A percentile compares a stretch with the other conserved stretches of the same genome.
These are phyloP conservation scores for Mormyrops boulengeri DNA, from an alignment of 2,797 vertebrate genomes.

Conservation along the genomic window DNA sequence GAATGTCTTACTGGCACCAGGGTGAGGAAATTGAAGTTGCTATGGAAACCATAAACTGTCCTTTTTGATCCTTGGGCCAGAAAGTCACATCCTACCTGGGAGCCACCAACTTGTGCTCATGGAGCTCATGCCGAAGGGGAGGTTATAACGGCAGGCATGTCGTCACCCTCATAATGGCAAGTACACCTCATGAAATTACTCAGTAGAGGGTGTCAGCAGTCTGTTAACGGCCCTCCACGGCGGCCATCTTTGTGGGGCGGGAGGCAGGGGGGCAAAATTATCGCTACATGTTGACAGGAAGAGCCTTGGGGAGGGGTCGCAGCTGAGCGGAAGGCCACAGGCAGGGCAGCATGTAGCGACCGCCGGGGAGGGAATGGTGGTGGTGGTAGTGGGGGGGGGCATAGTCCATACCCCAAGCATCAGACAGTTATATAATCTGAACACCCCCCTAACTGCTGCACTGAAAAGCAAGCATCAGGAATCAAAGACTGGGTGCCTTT, in stretches of 20 bases:
- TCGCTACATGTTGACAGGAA: constrained; percentile 4
- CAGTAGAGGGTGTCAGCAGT: constrained; percentile 19
- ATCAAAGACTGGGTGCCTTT: not conserved
- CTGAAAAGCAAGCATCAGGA: not conserved
- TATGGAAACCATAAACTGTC: not conserved
- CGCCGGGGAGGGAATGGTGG: not conserved
- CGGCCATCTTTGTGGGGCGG: not conserved
- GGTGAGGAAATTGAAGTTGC: not conserved
- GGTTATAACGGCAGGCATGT: not conserved
- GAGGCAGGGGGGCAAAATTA: not conserved
- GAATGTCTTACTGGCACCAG: not conserved
- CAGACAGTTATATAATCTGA: not conserved
- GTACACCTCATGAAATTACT: constrained; percentile 28
- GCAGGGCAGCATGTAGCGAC: not conserved
- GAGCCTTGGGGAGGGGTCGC: not conserved
- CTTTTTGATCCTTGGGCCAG: not conserved
- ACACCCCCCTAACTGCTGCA: not conserved
- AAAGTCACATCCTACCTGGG: not conserved
- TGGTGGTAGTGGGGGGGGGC: not conserved
- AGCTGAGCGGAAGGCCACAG: not conserved
- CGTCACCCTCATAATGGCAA: constrained; percentile 19
- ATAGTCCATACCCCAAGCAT: not conserved
- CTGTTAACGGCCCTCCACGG: constrained; percentile 16
- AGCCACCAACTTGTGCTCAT: not conserved
- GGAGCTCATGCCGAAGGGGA: not conserved